Conservation (phyloP, 2,797 vertebrate species). For the Sardinella longiceps region DNA sequence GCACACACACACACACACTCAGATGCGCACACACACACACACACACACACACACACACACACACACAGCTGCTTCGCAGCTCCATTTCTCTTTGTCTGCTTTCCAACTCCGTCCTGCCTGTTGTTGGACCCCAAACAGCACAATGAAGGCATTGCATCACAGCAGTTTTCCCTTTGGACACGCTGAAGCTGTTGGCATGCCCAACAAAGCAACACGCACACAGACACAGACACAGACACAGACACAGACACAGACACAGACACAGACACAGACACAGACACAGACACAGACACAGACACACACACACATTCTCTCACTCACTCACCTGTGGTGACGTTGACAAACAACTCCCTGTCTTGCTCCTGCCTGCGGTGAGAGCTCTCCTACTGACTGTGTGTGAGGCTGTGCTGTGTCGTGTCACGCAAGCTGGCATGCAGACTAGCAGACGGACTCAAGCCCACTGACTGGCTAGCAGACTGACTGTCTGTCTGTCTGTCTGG, state of each 20-base stretch:
- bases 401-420: background rate
- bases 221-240: background rate
- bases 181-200: background rate
- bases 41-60: background rate
- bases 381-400: no score
- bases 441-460: background rate
- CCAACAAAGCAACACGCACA: background rate
- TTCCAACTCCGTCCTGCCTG: background rate
- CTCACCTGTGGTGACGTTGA: conserved; percentile 12
- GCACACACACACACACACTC: conserved; percentile 2
- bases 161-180: background rate
- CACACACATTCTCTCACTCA: background rate
- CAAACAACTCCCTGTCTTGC: background rate
- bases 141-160: background rate
- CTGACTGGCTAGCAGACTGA: background rate
- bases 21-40: background rate
- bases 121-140: background rate
- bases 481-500: no score
- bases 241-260: background rate
- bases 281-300: background rate
- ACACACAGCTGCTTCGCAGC: background rate
- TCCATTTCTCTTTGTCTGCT: background rate
- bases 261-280: background rate
- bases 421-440: background rate
- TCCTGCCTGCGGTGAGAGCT: background rate